A percentile compares a stretch with the other conserved stretches of the same genome.
Evolutionary conservation across 2,797 vertebrate genomes (phyloP).

Genomic region (Schizopygopsis pylzovi): DNA sequence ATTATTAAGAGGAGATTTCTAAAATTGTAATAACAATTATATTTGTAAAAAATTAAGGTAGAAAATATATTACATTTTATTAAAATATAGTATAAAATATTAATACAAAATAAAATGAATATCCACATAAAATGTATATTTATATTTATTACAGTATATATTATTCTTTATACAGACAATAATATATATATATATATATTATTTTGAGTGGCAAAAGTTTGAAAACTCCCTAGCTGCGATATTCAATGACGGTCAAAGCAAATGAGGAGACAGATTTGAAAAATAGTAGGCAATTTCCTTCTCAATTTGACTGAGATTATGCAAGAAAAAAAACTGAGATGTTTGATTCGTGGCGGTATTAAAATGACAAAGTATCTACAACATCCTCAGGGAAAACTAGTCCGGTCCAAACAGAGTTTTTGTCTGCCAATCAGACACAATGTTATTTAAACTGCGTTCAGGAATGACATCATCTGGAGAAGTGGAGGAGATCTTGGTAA

Average conservation of each 20-base stretch:
- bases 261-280: background rate
- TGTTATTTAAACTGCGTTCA: background rate
- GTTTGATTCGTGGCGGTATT: background rate
- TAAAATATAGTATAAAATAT: background rate
- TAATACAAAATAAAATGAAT: too few relatives aligned
- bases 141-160: background rate
- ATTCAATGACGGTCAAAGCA: background rate
- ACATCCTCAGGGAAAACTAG: slow-evolving; percentile 2
- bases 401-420: background rate
- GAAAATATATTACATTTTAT: background rate
- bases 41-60: background rate
- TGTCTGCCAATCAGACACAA: background rate
- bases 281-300: background rate
- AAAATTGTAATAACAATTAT: background rate
- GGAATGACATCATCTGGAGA: background rate
- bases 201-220: background rate
- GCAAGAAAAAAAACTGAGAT: background rate
- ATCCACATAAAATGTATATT: background rate
- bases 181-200: background rate
- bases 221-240: background rate
- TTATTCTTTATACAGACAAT: background rate
- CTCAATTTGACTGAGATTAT: background rate
- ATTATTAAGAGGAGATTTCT: background rate
- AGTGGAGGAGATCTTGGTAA: background rate
- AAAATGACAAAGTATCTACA: background rate